phyloP scores from a whole-genome alignment of 2,113 vertebrate species.

The Alligator sinensis region DNA sequence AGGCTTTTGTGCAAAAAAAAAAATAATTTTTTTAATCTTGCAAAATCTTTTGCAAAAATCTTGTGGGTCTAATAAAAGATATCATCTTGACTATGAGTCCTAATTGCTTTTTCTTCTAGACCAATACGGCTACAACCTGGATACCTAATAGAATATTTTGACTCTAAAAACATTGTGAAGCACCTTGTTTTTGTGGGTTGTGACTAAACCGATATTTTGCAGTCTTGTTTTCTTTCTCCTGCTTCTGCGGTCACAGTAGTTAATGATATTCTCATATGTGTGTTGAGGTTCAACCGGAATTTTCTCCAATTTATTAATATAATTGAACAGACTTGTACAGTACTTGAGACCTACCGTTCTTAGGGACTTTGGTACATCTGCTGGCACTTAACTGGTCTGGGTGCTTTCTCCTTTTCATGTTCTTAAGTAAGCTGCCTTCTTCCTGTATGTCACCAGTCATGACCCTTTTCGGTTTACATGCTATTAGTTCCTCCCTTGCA shows the following conservation, averaged over 20 bases:
- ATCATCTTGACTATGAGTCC: no score
- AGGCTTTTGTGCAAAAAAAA: no score
- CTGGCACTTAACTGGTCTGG: constrained; percentile 48
- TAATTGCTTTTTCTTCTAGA: no score
- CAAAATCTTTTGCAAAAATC: no score
- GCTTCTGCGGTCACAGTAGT: neutral
- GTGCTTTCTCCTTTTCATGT: constrained; percentile 60
- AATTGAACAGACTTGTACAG: neutral
- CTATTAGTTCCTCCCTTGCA: constrained; percentile 73
- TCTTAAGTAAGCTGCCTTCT: constrained; percentile 59
- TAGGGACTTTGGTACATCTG: constrained; percentile 34
- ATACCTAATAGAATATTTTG: no score
- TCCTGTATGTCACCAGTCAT: constrained; percentile 70
- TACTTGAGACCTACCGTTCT: constrained; percentile 31
- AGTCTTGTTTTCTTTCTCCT: neutral
- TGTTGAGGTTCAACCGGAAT: no score
- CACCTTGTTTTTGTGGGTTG: no score
- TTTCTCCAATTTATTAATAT: constrained; percentile 4
- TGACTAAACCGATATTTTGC: no score
- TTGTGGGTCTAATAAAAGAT: no score
- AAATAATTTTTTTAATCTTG: no score
- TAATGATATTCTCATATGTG: neutral
- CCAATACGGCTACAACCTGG: no score
- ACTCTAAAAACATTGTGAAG: no score
- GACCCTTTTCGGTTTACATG: constrained; percentile 68